Evolutionary conservation across 2,113 vertebrate species (phyloP), one percentile per base, ranked within the genome.

Genomic region (Mirza zaza): DNA sequence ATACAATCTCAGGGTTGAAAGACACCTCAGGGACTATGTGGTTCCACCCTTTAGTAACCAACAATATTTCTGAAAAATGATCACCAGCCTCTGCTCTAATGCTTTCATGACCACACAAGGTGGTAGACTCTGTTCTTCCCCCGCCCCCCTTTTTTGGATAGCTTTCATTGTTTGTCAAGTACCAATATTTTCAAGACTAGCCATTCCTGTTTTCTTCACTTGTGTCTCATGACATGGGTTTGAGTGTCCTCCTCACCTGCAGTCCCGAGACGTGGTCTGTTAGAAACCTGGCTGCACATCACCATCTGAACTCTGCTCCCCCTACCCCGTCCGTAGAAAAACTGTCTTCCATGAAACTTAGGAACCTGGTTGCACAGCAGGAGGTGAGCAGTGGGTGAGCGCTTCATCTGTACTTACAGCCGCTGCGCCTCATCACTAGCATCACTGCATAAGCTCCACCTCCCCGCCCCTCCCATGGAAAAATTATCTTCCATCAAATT

Each of bases 1-100:
- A 88, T 18, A 65, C 10, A 63, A 93, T 70, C 39, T 96, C 75
- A 96, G 11, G 8, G 5, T 12, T 93, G 55, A 88, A 95, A 83
- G 25, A 81, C 39, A 91, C 39, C 81, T 87, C 25, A 79, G 8
- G 80, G 48, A 67, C 20, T 68, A 80, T 34, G 55, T 70, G 42
- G 57, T 36, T 52, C 9, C 8, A 95, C 15, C 5, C 29, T 89
- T 85, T 57, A 83, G 81, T 59, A 3, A 85, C 73, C 18, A 93
- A 90, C 6, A 71, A 76, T 83, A 87, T 27, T 91, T 87, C 39
- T 86, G 34, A 67, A 75, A 96, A 96, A 79, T 10, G 10, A 13
- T 45, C 18, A 6, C 17, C 39, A 76, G 48, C 21, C 32, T 92
- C 90, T 89, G 79, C 45, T 81, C 71, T 39, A 97, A 85, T 39